Evolutionary conservation across 2,888 invertebrate genomes (phyloP), one percentile per base, ranked within the genome.

Genomic region (Tanypteryx hageni): DNA sequence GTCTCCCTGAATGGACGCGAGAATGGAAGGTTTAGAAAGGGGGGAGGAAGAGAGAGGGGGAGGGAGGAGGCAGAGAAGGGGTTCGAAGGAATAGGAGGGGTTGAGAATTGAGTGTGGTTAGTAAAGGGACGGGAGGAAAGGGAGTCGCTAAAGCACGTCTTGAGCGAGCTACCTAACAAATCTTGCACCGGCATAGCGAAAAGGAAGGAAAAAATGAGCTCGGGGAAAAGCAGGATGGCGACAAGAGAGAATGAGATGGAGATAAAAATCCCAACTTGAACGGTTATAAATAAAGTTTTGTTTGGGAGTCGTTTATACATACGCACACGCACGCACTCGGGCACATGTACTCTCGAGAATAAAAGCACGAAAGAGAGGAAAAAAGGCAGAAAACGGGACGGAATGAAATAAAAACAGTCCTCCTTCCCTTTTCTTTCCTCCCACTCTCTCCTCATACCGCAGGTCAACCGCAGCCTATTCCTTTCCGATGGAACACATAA

Each of bases 211-310:
- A 68, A 68, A 68, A 68, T 68, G 68, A 68, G 44, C 44, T 44
- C 44, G 5, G 44, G 44, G 44, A 44, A 22, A 18, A 59, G 18
- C 14, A 31, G 22, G 27, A 64, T 31, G 61, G 31, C 8, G 86
- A 61, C 10, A 58, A 7, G 85, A 61, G 31, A 10, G 61, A 31
- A 18, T 14, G n/a, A 44, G 44, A 44, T 44, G 1, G 86, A 86
- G 61, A 86, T 61, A 86, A 61, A 31, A 83, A 86, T 31, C 57
- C 59, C 27, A 59, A n/a, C 27, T 27, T 10, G 31, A 86, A 86
- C 86, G 61, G 61, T 61, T 61, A 31, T 86, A 86, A 86, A 86
- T 61, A 61, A 89, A 31, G 64, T 64, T 68, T 68, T 61, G 44
- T 64, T 89, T 44, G 89, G n/a, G 89, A 68, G 68, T 56, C 64